Evolutionary conservation across 2,113 vertebrate species (phyloP).

Genomic region (Calonectris borealis): DNA sequence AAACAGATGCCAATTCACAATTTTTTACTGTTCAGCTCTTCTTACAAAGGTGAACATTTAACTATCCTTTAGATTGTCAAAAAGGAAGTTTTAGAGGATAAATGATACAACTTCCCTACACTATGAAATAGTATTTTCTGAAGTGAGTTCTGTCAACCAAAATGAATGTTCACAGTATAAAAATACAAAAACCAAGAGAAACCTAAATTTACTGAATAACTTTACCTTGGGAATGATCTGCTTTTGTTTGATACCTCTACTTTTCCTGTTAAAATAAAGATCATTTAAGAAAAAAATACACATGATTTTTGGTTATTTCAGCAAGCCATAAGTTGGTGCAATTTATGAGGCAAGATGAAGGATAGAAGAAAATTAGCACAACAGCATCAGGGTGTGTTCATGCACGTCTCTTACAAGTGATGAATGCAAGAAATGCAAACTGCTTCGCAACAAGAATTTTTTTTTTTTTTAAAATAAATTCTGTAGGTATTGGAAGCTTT

Average conservation of each 20-base stretch:
- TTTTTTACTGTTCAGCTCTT: neutral
- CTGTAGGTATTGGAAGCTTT: neutral
- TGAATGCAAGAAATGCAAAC: constrained; percentile 6
- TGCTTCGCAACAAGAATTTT: neutral
- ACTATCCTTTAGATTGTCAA: neutral
- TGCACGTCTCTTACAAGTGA: neutral
- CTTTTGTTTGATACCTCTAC: constrained; percentile 86
- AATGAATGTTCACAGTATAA: neutral
- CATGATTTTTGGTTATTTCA: constrained; percentile 45
- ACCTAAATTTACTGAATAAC: neutral
- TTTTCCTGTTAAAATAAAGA: constrained; percentile 86
- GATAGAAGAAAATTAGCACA: constrained; percentile 45
- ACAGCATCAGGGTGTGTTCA: neutral
- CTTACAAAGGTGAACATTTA: neutral
- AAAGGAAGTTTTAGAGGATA: neutral
- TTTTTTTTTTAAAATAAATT: neutral
- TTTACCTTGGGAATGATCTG: constrained; percentile 96
- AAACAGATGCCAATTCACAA: neutral
- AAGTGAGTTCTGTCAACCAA: neutral
- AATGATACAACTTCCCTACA: neutral
- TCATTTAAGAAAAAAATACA: neutral
- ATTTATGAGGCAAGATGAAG: constrained; percentile 18
- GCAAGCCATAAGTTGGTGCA: constrained; percentile 30
- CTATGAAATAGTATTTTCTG: neutral
- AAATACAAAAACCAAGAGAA: neutral